phyloP scores from a whole-genome alignment of 2,797 vertebrate species.

The Chromobotia macracanthus region DNA sequence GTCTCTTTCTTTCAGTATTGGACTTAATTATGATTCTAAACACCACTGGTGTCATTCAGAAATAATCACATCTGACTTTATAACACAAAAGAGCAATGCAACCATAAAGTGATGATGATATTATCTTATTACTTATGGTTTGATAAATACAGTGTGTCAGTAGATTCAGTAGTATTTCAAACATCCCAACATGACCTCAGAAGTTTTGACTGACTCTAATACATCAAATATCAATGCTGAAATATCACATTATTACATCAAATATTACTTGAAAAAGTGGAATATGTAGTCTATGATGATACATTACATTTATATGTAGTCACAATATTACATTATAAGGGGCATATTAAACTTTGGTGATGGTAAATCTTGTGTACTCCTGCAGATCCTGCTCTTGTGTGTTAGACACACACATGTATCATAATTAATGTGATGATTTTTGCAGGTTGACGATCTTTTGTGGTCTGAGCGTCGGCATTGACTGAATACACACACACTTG shows the following conservation, averaged over 20 bases:
- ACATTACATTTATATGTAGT: neutral
- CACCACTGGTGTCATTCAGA: neutral
- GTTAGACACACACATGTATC: no score
- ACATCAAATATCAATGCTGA: no score
- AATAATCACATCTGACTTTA: no score
- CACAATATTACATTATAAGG: neutral
- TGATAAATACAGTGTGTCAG: neutral
- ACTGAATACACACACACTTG: no score
- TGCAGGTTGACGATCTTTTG: no score
- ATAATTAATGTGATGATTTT: conserved; percentile 50
- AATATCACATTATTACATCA: no score
- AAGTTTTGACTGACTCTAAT: no score
- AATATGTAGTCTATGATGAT: no score
- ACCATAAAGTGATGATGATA: neutral
- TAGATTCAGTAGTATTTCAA: neutral
- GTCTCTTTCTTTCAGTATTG: conserved; percentile 27
- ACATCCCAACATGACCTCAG: no score
- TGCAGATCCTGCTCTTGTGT: no score
- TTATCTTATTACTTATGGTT: neutral
- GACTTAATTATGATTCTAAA: conserved; percentile 40
- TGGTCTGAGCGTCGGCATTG: no score
- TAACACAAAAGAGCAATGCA: neutral
- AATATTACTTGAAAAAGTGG: no score
- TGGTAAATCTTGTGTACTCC: conserved; percentile 29
- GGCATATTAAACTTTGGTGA: conserved; percentile 1